These are phyloP conservation scores for Dasyornis broadbenti DNA, from an alignment of 2,113 vertebrate genomes.

Conservation along the genomic window DNA sequence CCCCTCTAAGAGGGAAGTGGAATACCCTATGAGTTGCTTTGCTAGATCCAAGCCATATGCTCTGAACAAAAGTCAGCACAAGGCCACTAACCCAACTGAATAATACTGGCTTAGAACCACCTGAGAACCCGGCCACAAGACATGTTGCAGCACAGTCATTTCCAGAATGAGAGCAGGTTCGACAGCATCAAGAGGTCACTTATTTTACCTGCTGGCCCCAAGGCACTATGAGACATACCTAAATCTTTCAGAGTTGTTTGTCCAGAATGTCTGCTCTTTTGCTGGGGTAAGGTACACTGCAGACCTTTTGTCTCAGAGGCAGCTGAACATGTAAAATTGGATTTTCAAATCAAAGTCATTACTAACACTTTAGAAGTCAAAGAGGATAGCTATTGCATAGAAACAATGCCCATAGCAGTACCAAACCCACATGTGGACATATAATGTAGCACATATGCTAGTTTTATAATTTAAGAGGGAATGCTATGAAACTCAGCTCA, in stretches of 20 bases:
- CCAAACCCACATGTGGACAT: not conserved
- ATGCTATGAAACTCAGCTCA: not conserved
- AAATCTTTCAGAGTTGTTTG: not conserved
- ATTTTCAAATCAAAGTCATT: not conserved
- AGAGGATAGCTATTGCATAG: not conserved
- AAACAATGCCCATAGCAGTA: not conserved
- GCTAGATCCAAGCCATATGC: not conserved
- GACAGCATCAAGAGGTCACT: not conserved
- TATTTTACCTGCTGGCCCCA: not conserved
- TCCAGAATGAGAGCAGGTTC: not conserved
- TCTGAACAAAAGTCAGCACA: not conserved
- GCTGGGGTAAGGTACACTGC: not conserved
- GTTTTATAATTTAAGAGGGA: not conserved
- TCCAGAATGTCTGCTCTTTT: not conserved
- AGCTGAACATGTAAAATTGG: not conserved
- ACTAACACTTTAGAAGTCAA: not conserved
- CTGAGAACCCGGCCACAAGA: not conserved
- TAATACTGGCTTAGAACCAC: not conserved
- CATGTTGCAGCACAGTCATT: not conserved
- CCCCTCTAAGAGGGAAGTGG: not conserved
- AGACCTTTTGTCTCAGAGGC: not conserved
- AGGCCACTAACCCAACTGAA: too few relatives aligned
- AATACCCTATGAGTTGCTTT: not conserved
- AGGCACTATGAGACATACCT: not conserved
- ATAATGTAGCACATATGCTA: fast-evolving